Evolutionary conservation across 1,140 invertebrate species (phyloP).

Genomic region (Zaprionus kolodkinae): DNA sequence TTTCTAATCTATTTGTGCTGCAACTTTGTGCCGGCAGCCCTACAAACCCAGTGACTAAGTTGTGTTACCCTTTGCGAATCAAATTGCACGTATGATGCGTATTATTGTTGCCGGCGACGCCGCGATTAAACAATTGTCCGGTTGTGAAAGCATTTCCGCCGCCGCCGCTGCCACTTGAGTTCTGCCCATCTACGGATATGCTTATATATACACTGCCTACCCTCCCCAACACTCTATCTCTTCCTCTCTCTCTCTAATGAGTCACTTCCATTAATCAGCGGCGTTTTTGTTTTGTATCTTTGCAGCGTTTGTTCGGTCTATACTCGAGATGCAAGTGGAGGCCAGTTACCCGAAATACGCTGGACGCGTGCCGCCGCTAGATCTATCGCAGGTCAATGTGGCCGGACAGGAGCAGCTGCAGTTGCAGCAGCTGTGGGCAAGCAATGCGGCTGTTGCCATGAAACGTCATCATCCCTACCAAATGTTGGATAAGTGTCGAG

Average conservation of each 20-base stretch:
- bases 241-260: slow-evolving; percentile 37
- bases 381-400: slow-evolving; percentile 75
- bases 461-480: slow-evolving; percentile 74
- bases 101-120: slow-evolving; percentile 59
- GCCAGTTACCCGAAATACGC: slow-evolving; percentile 78
- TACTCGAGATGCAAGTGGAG: slow-evolving; percentile 74
- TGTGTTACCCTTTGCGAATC: slow-evolving; percentile 29
- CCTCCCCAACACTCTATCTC: neutral
- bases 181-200: slow-evolving; percentile 27
- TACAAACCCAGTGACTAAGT: slow-evolving; percentile 28
- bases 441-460: slow-evolving; percentile 34
- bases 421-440: slow-evolving; percentile 66
- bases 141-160: slow-evolving; percentile 76
- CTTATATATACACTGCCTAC: slow-evolving; percentile 8
- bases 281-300: slow-evolving; percentile 50
- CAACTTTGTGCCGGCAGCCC: neutral
- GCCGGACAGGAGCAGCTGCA: slow-evolving; percentile 48
- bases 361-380: slow-evolving; percentile 80
- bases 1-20: neutral
- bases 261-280: slow-evolving; percentile 70
- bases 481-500: slow-evolving; percentile 70
- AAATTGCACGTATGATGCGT: slow-evolving; percentile 48
- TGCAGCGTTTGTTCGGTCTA: slow-evolving; percentile 31
- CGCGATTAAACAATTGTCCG: slow-evolving; percentile 78
- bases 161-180: slow-evolving; percentile 50